Base-by-base conservation (phyloP, 1,140 invertebrate species). In the Lasioglossum baleicum region DNA sequence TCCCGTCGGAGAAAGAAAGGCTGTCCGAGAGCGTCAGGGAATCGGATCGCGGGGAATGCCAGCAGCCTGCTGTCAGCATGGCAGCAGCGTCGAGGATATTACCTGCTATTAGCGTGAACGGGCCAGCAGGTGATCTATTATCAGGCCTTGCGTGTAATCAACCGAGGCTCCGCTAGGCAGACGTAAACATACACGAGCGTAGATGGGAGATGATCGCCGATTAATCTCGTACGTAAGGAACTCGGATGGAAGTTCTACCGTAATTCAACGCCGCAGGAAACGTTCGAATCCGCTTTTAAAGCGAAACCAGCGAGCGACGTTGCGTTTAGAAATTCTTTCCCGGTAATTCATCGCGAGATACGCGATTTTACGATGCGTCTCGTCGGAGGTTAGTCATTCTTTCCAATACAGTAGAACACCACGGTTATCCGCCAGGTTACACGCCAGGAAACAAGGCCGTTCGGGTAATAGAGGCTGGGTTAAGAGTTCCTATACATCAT, bases 81-180 rank as follows among this genome's bases (percentile, higher is more conserved):
- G 58, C 58, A 56, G 72, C 75, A 65, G 63, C 79, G 60, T 75
- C 79, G 58, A 58, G 77, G 83, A 86, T 86, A 85, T 86, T 86
- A 80, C 68, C 77, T 35, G 75, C 53, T 35, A 61, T 26, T 70
- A 86, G 80, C 84, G 83, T 86, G 83, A 85, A 83, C 83, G 64
- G 40, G 83, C 80, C 68, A 78, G 75, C 80, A 68, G 83, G 80
- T 86, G 84, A 86, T 86, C 84, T 83, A 86, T 86, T 86, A 86
- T 86, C 83, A 74, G 75, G 67, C 75, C 2, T 86, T 60, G 84
- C 83, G 84, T 86, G 84, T 85, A 86, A 86, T 86, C 84, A 82
- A 70, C 64, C 83, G 68, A 13, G 68, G 83, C 80, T 83, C 82
- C 83, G 79, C 75, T 17, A 76, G 80, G 75, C 80, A 80, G 85